These are phyloP conservation scores for Pyrocoelia pectoralis DNA, from an alignment of 2,888 invertebrate species.

Conservation along the genomic window DNA sequence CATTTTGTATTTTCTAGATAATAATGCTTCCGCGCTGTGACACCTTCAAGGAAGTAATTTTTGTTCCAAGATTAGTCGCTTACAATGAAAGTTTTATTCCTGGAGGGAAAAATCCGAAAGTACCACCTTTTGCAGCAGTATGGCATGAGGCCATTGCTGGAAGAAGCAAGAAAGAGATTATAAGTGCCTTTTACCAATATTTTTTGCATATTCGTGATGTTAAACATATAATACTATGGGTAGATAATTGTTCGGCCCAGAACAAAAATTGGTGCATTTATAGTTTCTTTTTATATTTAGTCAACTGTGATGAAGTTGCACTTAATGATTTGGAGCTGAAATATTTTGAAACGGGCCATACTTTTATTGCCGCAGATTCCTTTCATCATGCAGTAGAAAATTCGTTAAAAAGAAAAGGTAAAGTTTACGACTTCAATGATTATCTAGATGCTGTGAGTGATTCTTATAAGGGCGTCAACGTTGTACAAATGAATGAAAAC, in stretches of 20 bases:
- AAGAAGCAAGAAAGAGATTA: conserved; percentile 19
- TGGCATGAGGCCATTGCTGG: conserved; percentile 24
- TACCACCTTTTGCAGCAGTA: background rate
- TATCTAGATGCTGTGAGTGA: conserved; percentile 18
- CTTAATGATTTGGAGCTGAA: conserved; percentile 25
- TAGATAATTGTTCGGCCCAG: conserved; percentile 26
- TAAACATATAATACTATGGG: conserved; percentile 31
- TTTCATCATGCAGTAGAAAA: conserved; percentile 31
- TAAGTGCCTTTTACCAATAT: conserved; percentile 6
- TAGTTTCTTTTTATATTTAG: conserved; percentile 31
- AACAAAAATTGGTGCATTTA: conserved; percentile 25
- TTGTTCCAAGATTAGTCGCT: background rate
- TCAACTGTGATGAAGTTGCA: conserved; percentile 28
- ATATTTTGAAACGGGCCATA: conserved; percentile 35
- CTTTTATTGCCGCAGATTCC: conserved; percentile 32
- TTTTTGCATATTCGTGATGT: conserved; percentile 21
- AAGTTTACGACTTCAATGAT: conserved; percentile 29
- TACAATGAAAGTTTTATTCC: background rate
- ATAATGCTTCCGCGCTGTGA: conserved; percentile 18
- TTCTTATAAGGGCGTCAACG: conserved; percentile 7
- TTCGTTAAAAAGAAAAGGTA: conserved; percentile 20
- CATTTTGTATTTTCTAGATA: conserved; percentile 17
- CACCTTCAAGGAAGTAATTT: conserved; percentile 2
- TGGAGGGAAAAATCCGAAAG: background rate
- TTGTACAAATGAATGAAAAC: conserved; percentile 13